A percentile compares a stretch with the other conserved stretches of the same genome.
Evolutionary conservation across 2,797 vertebrate species (phyloP).

Genomic region (Linurgus olivaceus): DNA sequence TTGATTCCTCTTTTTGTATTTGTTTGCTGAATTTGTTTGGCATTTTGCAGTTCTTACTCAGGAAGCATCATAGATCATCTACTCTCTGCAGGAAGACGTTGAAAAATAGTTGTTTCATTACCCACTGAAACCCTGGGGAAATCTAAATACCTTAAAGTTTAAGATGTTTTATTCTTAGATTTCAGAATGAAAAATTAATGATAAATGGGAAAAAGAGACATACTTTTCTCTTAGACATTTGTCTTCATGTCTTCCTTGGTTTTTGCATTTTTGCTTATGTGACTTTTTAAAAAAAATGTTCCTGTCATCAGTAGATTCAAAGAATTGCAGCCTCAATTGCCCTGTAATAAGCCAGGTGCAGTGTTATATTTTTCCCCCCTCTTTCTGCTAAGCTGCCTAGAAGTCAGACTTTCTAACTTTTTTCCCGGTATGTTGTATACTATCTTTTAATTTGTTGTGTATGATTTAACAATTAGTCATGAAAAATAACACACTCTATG

Average conservation of each 20-base stretch:
- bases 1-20: background rate
- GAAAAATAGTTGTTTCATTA: conserved; percentile 60
- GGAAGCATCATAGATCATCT: conserved; percentile 43
- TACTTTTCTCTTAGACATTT: conserved; percentile 45
- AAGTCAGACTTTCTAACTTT: background rate
- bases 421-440: background rate
- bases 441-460: background rate
- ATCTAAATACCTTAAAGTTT: conserved; percentile 67
- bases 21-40: background rate
- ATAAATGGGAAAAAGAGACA: conserved; percentile 48
- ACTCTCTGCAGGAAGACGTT: conserved; percentile 19
- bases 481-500: background rate
- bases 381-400: background rate
- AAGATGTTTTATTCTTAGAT: conserved; percentile 64
- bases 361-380: rapidly evolving
- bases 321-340: background rate
- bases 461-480: background rate
- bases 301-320: conserved; percentile 31
- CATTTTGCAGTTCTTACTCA: background rate
- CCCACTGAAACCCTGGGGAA: conserved; percentile 57
- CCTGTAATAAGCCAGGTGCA: conserved; percentile 41
- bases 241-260: conserved; percentile 9
- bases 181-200: conserved; percentile 65
- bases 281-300: background rate
- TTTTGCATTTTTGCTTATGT: conserved; percentile 32